Evolutionary conservation across 2,797 vertebrate species (phyloP), one percentile per base, ranked within the genome.

Genomic region (Uromys caudimaculatus): DNA sequence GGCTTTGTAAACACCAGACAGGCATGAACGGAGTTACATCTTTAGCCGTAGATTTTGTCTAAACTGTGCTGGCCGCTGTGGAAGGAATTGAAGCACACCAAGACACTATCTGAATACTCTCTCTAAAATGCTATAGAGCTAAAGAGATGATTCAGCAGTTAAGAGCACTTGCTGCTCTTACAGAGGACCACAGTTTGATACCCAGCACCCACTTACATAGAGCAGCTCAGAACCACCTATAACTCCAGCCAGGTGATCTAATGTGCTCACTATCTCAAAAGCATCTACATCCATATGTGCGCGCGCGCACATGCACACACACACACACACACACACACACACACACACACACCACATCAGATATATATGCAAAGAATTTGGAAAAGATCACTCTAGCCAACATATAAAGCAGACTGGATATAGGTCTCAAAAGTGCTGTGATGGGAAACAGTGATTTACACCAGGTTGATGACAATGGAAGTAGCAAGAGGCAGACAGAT

Each of bases 11-110:
- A 67, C 9, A 64, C 16, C 17, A 47, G 19, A 10, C 82, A 47
- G 41, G 44, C 41, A 64, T 41, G 29, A 50, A 3, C 10, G 3
- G 60, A 23, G 17, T 27, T 84, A 35, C 16, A 64, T 64, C 41
- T 32, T 32, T 41, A 67, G 29, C 29, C 60, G 17, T 47, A 47
- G 41, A 64, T 47, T 91, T 90, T 88, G 54, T 79, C 60, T 82
- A 62, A 81, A 83, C 52, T 71, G 23, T 16, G 13, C 10, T 78
- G 75, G 44, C 62, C 64, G 29, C 47, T 50, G 1, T 60, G 16
- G 11, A 67, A 87, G 32, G 35, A 11, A 85, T 79, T 85, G 77
- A 94, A 96, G 27, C 71, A 32, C 54, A 78, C 41, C 6, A 32
- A 90, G 41, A 56, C 19, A 27, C 17, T 14, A 9, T 84, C 76